phyloP scores from a whole-genome alignment of 1,140 invertebrate genomes.

The Zaprionus taronus region DNA sequence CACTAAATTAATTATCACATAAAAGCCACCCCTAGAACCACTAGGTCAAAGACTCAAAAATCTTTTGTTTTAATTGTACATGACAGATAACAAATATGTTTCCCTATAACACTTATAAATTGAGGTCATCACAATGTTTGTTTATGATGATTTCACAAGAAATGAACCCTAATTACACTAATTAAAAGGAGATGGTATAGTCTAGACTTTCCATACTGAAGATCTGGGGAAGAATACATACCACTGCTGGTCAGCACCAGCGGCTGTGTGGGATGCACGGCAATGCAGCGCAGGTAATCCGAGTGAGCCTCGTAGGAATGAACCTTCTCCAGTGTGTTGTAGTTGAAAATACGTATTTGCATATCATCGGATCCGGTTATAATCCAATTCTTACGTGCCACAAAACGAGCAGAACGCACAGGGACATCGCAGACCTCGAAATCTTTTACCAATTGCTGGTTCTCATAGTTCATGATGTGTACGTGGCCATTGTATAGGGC shows the following conservation, averaged over 20 bases:
- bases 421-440: slow-evolving; percentile 96
- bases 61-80: background rate
- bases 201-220: background rate
- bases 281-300: slow-evolving; percentile 98
- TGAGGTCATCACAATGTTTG: slow-evolving; percentile 11
- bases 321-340: slow-evolving; percentile 98
- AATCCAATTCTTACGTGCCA: slow-evolving; percentile 99
- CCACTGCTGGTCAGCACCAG: slow-evolving; percentile 98
- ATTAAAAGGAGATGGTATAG: background rate
- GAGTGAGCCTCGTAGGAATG: slow-evolving; percentile 99
- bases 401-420: slow-evolving; percentile 97
- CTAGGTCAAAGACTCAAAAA: background rate
- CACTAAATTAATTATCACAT: background rate
- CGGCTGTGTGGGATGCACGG: slow-evolving; percentile 98
- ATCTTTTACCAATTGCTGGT: slow-evolving; percentile 87
- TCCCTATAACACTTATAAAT: background rate
- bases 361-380: slow-evolving; percentile 98
- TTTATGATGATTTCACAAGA: background rate
- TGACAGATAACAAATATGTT: background rate
- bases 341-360: slow-evolving; percentile 98
- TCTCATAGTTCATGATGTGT: slow-evolving; percentile 99
- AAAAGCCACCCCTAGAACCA: background rate
- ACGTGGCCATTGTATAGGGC: slow-evolving; percentile 99
- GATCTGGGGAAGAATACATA: slow-evolving; percentile 85
- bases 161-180: background rate